A percentile compares a stretch with the other conserved stretches of the same genome.
phyloP scores from a whole-genome alignment of 1,140 invertebrate species.

The Pissodes strobi region DNA sequence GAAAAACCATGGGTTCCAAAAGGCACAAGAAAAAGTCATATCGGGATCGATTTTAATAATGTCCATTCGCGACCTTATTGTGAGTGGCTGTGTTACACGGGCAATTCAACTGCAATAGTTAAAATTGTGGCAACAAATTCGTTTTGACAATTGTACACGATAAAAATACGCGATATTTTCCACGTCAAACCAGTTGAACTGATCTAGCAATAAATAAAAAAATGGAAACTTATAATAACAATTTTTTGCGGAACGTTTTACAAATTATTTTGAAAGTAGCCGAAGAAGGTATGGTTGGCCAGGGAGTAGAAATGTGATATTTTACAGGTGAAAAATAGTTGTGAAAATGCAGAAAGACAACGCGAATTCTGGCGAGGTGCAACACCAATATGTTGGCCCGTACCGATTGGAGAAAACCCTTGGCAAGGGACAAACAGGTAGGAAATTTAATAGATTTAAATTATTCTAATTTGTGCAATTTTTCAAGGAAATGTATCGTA shows the following conservation, averaged over 20 bases:
- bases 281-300: not conserved
- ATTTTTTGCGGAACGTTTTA: not conserved
- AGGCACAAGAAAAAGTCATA: slow-evolving; percentile 20
- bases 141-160: no score
- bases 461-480: no score
- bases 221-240: no score
- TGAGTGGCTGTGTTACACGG: no score
- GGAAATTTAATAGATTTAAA: no score
- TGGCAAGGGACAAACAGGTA: slow-evolving; percentile 99
- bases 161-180: no score
- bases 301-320: slow-evolving; percentile 24
- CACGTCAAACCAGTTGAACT: no score
- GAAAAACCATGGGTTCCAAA: slow-evolving; percentile 8
- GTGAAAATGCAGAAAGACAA: slow-evolving; percentile 54
- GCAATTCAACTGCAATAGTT: no score
- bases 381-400: slow-evolving; percentile 94
- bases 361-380: slow-evolving; percentile 62
- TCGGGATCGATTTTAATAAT: slow-evolving; percentile 5
- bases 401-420: slow-evolving; percentile 98
- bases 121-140: no score
- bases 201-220: no score
- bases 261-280: not conserved
- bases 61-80: not conserved
- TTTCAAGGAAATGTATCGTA: no score
- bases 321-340: slow-evolving; percentile 3